Percentiles rank a stretch among this genome's conserved stretches.
These are phyloP conservation scores for Catharus ustulatus DNA, from an alignment of 2,797 vertebrate species.

Conservation along the genomic window DNA sequence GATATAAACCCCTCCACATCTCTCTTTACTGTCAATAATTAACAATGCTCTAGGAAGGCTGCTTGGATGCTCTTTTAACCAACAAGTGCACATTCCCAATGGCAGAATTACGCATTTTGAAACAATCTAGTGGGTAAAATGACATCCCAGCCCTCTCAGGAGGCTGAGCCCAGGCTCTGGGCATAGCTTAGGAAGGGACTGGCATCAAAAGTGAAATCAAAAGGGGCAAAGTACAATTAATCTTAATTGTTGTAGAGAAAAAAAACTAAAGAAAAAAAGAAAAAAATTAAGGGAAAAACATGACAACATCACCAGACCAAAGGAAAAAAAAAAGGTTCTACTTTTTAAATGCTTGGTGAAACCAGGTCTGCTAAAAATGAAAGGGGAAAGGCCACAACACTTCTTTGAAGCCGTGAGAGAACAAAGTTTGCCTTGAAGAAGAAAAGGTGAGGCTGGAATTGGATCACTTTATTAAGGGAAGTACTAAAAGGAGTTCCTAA, in stretches of 20 bases:
- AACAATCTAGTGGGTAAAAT: not conserved
- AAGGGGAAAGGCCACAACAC: not conserved
- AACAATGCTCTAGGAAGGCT: not conserved
- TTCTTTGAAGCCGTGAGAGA: not conserved
- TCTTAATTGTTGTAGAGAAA: not conserved
- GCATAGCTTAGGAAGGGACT: not conserved
- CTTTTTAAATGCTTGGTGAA: not conserved
- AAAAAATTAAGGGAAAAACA: not conserved
- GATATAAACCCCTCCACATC: not conserved
- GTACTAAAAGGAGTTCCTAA: not conserved
- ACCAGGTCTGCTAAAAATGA: not conserved
- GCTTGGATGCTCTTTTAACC: not conserved
- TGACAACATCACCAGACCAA: not conserved
- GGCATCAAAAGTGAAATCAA: not conserved
- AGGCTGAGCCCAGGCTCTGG: not conserved
- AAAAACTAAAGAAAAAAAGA: rapidly evolving
- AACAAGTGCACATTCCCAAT: not conserved
- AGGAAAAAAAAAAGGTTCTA: not conserved
- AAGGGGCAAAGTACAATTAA: not conserved
- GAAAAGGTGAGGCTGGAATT: not conserved
- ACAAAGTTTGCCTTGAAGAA: conserved; percentile 40
- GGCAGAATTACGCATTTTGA: not conserved
- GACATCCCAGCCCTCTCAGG: not conserved
- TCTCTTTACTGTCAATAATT: not conserved
- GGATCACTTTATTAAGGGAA: not conserved